Evolutionary conservation across 2,797 vertebrate species (phyloP), one percentile per base, ranked within the genome.

Genomic region (Thripadectes ignobilis): DNA sequence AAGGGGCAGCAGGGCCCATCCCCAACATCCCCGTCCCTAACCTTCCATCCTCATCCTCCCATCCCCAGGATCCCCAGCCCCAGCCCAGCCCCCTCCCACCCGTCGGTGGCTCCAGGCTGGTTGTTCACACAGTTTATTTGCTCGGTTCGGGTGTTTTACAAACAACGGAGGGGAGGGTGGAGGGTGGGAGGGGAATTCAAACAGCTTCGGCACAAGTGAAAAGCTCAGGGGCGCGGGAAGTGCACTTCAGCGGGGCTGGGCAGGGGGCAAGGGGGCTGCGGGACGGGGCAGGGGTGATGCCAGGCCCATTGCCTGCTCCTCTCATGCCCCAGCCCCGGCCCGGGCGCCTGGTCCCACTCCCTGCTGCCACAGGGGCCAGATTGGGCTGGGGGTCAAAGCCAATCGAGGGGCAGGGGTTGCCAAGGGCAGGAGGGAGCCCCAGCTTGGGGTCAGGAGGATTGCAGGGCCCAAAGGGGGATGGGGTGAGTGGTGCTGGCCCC

Each of bases 81-180:
- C 45, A 20, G 24, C 77, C 59, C 12, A 0, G 29, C 12, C 30
- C 78, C 45, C 55, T 59, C 73, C 61, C 58, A 12, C 49, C 54
- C 34, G 0, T 4, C 1, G 5, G 11, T 57, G 43, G 29, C 57
- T 21, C 58, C 58, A 16, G 68, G 49, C 62, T 74, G 92, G 96
- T 94, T 95, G 85, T 85, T 97, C 96, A 97, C 96, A 95, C 95
- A 61, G 92, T 98, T 97, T 98, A 98, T 98, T 98, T 93, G 97
- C 97, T 97, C 74, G 51, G 78, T 97, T 96, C 18, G 76, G 97
- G 91, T 88, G 88, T 95, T 72, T 96, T 97, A 96, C 95, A 97
- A 97, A 98, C 96, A 95, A 85, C 15, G 57, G 87, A 91, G 46
- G 12, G 68, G 22, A 15, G 9, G 11, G 18, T 7, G 43, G 12